Base-by-base conservation (phyloP, 2,888 invertebrate genomes). In the Hoplodrina ambigua region DNA sequence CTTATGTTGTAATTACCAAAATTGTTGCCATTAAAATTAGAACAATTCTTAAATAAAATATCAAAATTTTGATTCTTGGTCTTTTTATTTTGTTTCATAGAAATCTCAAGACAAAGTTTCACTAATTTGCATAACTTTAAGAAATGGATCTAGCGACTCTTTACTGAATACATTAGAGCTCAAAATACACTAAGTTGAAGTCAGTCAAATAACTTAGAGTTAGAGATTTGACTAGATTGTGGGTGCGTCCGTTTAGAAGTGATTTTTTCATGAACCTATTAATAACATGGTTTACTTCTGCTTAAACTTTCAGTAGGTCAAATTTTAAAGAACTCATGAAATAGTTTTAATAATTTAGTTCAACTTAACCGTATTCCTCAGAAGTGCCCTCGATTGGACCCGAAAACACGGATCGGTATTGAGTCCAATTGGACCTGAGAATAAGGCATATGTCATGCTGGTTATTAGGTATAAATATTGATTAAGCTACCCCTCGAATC, bases 181-280 rank as follows among this genome's bases (percentile, higher is more conserved):
- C 44, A 44, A 13, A 41, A 44, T 58, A 41, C 44, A 10, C 17
- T 13, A 55, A 55, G 41, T 55, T 68, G 30, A 19, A 52, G 37
- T 66, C 54, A 57, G 46, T 33, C 55, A 69, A 81, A 78, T 84
- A 57, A n/a, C n/a, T n/a, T n/a, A n/a, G n/a, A n/a, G 49, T 68
- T 20, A 41, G 20, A 25, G 60, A 65, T 69, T 69, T 20, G 30
- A 2, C 30, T 61, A 50, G 46, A 50, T n/a, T 70, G 46, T 25
- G 44, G 65, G 49, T 30, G 57, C 15, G 52, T 11, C 58, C 55
- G 25, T 25, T 25, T 25, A 25, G 19, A 56, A 61, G 44, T 64
- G 50, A 15, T 75, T 55, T 46, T 11, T 20, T 57, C 25, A 49
- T 59, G 46, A 73, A 63, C 20, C 37, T 33, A 33, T 4, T 13